Base-by-base conservation (phyloP, 92 coral and sea anemone species). In the Pocillopora grandis region DNA sequence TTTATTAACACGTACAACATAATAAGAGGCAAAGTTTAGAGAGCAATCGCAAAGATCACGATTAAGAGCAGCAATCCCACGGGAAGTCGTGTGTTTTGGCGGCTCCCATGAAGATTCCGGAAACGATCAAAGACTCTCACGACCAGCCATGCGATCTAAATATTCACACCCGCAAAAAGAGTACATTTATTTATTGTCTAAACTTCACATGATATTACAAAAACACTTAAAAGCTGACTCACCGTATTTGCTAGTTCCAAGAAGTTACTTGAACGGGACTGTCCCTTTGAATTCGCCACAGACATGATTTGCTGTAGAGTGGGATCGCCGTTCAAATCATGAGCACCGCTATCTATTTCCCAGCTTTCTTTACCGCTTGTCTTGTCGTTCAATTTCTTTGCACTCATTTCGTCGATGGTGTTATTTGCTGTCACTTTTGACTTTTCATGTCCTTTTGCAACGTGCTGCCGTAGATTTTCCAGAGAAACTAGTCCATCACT, bases 231-330 rank as follows among this genome's bases (percentile, higher is more conserved):
- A 19, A 61, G 11, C 76, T 31, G 64, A 91, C 99, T 94, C 72
- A 96, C 99, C 89, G 99, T 96, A 83, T 94, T 96, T 78, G 99
- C 99, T 71, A 96, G 86, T 65, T 96, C 99, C 68, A 96, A 89
- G 81, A 96, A 96, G 87, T 96, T 96, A 58, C 98, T 89, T 62
- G 95, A 90, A 55, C 99, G 84, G 1, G 98, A 91, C 59, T 89
- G 95, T 85, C 98, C 98, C 70, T 93, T 93, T 23, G 93, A 58
- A 55, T 76, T 78, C 1, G 98, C 98, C 52, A 94, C 98, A 27
- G 97, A 83, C 95, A 93, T 93, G 17, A 93, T 90, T 76, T 94
- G 98, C 75, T 94, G 95, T 68, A 94, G 70, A 3, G 92, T 87
- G 14, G 93, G 95, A 85, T 94, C 95, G 10, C 86, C 79, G 76